Evolutionary conservation across 1,140 invertebrate genomes (phyloP), one percentile per base, ranked within the genome.

Genomic region (Delia radicum): DNA sequence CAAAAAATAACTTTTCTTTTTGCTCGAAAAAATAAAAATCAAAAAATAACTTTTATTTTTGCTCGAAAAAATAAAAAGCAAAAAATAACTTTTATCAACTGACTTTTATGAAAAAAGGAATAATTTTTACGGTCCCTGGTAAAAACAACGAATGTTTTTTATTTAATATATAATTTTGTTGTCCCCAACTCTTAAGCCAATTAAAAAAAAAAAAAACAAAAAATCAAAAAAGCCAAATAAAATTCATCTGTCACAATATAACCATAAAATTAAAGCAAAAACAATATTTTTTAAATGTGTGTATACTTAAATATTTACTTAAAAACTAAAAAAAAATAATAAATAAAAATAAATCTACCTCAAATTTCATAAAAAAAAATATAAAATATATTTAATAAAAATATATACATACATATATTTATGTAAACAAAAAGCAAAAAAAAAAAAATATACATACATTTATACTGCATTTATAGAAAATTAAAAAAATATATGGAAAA

Each of bases 381-480:
- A 69, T 37, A 67, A 67, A 18, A 2, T 67, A 67, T 69, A 69
- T 37, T 33, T 69, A 69, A 33, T 65, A 69, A 31, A 31, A 7
- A 31, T n/a, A 27, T 63, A 63, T 26, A 26, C 21, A 27, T 63
- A 63, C 27, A 65, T 28, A 65, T 29, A 65, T 65, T 65, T 65
- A 28, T 65, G 28, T 69, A 69, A 69, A 55, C 18, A 18, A 3
- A 55, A 8, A 55, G 24, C 10, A 24, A 55, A 3, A 67, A 31
- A 0, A 67, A 31, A 31, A 10, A 31, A 3, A 31, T 31, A 67
- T n/a, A 31, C 10, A 31, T 31, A 67, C 4, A 69, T 37, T 33
- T 69, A 33, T 21, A 69, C 29, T 37, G 29, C 65, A 73, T 73
- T 73, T 73, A 73, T 73, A 73, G 15, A 28, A n/a, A 73, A 5